Conservation (phyloP, 2,797 vertebrate species). For the Ispidina picta region DNA sequence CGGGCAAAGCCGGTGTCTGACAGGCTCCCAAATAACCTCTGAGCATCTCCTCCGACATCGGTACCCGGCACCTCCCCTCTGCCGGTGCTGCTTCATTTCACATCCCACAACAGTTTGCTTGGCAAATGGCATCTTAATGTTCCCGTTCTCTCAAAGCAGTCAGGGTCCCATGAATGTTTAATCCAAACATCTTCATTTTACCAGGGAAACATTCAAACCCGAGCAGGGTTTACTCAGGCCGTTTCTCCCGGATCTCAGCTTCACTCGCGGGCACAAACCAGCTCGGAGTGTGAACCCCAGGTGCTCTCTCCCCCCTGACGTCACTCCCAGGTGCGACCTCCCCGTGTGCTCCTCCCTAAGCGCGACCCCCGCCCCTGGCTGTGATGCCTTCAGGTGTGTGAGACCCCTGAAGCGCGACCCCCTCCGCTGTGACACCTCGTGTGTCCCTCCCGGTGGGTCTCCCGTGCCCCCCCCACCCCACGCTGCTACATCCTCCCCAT, state of each 20-base stretch:
- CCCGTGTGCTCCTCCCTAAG: neutral
- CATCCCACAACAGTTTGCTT: neutral
- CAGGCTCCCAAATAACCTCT: neutral
- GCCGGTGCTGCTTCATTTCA: neutral
- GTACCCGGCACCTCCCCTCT: rapidly evolving
- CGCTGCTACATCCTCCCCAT: too few relatives aligned
- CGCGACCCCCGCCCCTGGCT: too few relatives aligned
- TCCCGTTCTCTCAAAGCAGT: too few relatives aligned
- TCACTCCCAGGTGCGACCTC: neutral
- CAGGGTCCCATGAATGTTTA: neutral
- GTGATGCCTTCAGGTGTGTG: neutral
- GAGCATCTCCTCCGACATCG: neutral
- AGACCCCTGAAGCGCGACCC: neutral
- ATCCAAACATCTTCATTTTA: neutral
- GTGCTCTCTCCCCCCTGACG: neutral
- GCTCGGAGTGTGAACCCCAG: neutral
- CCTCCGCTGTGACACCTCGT: neutral
- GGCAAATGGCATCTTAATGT: neutral
- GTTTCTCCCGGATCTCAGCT: neutral
- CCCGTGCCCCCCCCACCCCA: too few relatives aligned
- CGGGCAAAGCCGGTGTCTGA: neutral
- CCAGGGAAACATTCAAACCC: neutral
- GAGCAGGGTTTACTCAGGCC: neutral
- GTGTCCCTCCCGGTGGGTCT: too few relatives aligned
- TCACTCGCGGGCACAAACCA: too few relatives aligned